Evolutionary conservation across 2,888 invertebrate species (phyloP), one percentile per base, ranked within the genome.

Genomic region (Portevinia maculata): DNA sequence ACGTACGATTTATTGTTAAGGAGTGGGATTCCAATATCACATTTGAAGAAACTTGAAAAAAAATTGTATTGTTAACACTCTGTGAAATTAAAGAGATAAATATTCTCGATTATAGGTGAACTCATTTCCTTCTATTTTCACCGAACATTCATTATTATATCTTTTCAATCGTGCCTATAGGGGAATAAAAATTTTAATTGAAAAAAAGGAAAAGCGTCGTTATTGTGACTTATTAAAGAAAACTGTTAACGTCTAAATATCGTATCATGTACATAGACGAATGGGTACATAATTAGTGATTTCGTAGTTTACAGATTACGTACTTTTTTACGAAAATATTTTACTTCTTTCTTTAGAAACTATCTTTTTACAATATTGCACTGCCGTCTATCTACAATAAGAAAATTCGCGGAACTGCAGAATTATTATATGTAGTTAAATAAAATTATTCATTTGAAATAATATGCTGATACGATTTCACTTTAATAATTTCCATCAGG

Each of bases 401-500:
- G 30, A 64, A 57, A 70, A 37, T 62, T 60, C 60, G 41, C 69
- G 48, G 41, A 69, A 69, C 48, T 59, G 44, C 37, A 62, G 32
- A 55, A 64, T 24, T 57, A 39, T 15, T 15, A 15, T 7, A 21
- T 41, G 28, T n/a, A 44, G 15, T 55, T 37, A 11, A 37, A 55
- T 55, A n/a, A 67, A 60, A 19, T 39, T 41, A 17, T 55, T 46
- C 11, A 19, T 15, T 8, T 8, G 13, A 34, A 30, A 55, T 1
- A 37, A 73, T 3, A n/a, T 55, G 62, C 2, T 59, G 41, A 15
- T 32, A 46, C 0, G 37, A 37, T 6, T 24, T 39, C 9, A n/a
- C 3, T 59, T 73, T 87, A 88, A 53, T 88, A 86, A 79, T 87
- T 87, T 74, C 89, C 90, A 86, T 89, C 89, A 8, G 89, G 90